Evolutionary conservation across 2,113 vertebrate species (phyloP).

Genomic region (Cochlearius cochlearius): DNA sequence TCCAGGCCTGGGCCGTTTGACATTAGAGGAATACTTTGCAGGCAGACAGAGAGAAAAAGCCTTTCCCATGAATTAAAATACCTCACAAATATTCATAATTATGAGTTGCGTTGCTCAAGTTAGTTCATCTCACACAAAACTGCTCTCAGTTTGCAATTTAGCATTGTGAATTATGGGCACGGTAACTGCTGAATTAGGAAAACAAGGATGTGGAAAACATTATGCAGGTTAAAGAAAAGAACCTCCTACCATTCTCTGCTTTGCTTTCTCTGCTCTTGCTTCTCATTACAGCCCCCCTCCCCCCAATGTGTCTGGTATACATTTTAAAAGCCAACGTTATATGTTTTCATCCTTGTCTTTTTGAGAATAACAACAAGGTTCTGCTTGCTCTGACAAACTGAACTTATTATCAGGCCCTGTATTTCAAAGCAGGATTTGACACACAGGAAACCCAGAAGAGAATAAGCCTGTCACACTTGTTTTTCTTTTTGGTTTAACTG

Average conservation of each 20-base stretch:
- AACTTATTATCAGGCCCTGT: background rate
- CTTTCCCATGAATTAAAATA: background rate
- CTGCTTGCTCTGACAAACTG: background rate
- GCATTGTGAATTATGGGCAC: background rate
- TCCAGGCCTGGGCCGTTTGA: background rate
- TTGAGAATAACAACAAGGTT: background rate
- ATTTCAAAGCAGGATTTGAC: constrained; percentile 15
- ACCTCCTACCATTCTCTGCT: background rate
- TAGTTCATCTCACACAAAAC: background rate
- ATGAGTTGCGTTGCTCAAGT: background rate
- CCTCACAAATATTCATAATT: background rate
- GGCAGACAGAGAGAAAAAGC: background rate
- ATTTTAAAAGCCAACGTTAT: background rate
- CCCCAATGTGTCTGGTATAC: background rate
- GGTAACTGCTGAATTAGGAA: background rate
- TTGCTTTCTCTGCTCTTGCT: background rate
- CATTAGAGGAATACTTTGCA: background rate
- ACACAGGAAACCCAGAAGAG: background rate
- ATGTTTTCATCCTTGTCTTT: background rate
- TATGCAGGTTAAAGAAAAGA: background rate
- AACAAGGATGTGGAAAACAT: background rate
- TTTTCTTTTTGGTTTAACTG: constrained; percentile 24
- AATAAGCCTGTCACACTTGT: background rate
- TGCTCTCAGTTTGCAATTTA: background rate
- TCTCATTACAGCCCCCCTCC: background rate